A percentile compares a stretch with the other conserved stretches of the same genome.
These are phyloP conservation scores for Eristalis tenax DNA, from an alignment of 2,888 invertebrate species.

Conservation along the genomic window DNA sequence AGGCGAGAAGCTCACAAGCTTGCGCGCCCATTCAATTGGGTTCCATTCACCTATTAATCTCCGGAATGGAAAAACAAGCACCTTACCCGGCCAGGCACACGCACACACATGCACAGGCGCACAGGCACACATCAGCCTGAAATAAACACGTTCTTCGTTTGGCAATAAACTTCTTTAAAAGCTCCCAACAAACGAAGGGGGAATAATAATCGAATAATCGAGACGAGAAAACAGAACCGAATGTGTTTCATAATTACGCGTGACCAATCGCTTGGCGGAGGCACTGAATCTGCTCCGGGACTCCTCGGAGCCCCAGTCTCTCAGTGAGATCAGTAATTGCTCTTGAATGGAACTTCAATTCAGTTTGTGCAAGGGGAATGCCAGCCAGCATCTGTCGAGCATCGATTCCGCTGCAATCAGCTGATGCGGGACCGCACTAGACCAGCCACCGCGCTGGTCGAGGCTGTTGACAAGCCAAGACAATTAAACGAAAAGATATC, in stretches of 20 bases:
- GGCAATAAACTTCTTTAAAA: conserved; percentile 27
- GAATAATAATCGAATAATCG: conserved; percentile 44
- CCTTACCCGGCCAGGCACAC: not conserved
- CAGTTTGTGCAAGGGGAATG: no score
- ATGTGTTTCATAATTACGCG: conserved; percentile 34
- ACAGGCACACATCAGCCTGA: no score
- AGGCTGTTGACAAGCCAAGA: not conserved
- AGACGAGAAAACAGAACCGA: not conserved
- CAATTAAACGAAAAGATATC: not conserved
- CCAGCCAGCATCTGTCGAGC: no score
- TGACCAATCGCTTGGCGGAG: conserved; percentile 3
- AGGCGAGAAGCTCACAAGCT: conserved; percentile 4
- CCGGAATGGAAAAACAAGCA: conserved; percentile 13
- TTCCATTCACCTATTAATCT: conserved; percentile 51
- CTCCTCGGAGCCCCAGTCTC: not conserved
- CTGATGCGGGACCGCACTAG: not conserved
- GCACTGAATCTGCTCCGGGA: not conserved
- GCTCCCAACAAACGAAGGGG: conserved; percentile 5
- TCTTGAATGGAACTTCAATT: no score
- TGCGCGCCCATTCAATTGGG: conserved; percentile 7
- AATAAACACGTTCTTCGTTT: conserved; percentile 31
- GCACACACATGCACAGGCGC: not conserved
- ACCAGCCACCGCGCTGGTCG: not conserved
- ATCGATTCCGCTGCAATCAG: not conserved
- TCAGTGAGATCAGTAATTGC: no score